These are phyloP conservation scores for Valencia hispanica DNA, from an alignment of 2,797 vertebrate genomes.

Conservation along the genomic window DNA sequence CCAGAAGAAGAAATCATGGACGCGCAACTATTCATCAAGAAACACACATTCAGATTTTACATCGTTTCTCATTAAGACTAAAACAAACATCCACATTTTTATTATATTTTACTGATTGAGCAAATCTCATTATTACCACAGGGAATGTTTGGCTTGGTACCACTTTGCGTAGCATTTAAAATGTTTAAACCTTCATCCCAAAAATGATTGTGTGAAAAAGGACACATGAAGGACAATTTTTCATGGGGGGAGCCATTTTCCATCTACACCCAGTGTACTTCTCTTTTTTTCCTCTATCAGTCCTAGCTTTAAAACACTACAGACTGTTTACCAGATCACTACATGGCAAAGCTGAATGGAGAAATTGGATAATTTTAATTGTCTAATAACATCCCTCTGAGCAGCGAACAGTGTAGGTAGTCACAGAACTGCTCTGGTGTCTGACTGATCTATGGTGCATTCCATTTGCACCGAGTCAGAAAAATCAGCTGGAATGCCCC, in stretches of 20 bases:
- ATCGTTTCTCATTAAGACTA: not conserved
- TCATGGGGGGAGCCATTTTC: not conserved
- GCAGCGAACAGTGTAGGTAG: too few species aligned
- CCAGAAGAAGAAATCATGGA: not conserved
- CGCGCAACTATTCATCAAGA: conserved; percentile 21
- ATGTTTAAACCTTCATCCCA: not conserved
- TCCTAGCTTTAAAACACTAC: not conserved
- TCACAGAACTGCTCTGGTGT: too few species aligned
- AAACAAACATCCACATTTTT: not conserved
- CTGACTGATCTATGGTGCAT: too few species aligned
- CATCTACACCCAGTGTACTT: not conserved
- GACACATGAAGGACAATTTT: not conserved
- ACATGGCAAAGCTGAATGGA: not conserved
- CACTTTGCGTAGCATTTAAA: not conserved
- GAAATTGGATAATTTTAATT: not conserved
- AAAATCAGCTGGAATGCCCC: too few species aligned
- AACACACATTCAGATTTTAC: conserved; percentile 7
- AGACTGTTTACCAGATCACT: not conserved
- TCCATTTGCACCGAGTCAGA: too few species aligned
- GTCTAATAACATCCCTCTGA: too few species aligned
- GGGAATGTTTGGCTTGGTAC: not conserved
- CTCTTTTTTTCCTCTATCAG: too few species aligned
- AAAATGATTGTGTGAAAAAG: not conserved
- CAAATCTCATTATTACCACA: not conserved
- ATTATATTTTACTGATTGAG: not conserved